These are phyloP conservation scores for Ptilonorhynchus violaceus DNA, from an alignment of 2,113 vertebrate genomes.

Conservation along the genomic window DNA sequence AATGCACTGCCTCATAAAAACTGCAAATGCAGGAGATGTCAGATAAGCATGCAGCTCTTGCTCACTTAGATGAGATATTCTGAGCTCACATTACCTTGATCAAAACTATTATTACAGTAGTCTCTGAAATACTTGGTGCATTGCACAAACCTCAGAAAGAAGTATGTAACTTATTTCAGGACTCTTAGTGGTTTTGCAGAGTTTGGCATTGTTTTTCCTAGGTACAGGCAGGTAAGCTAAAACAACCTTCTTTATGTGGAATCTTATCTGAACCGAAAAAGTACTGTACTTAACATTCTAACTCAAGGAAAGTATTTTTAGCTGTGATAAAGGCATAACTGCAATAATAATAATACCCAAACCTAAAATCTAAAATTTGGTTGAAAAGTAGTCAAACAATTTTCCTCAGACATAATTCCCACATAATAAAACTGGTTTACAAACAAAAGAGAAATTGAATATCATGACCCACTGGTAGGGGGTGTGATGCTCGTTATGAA, in stretches of 20 bases:
- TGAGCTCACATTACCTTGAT: background rate
- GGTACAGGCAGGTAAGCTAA: background rate
- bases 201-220: background rate
- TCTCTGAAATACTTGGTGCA: background rate
- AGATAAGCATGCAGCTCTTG: background rate
- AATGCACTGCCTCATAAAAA: background rate
- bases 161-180: background rate
- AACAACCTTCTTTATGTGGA: background rate
- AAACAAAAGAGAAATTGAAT: background rate
- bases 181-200: background rate
- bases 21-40: background rate
- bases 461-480: background rate
- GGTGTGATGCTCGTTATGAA: background rate
- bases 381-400: background rate
- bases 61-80: background rate
- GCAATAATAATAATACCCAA: background rate
- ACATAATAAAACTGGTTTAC: background rate
- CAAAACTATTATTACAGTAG: background rate
- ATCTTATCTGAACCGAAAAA: background rate
- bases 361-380: background rate
- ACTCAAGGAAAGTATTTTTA: background rate
- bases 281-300: background rate
- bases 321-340: background rate
- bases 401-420: background rate
- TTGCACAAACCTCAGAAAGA: background rate